Percentiles rank a stretch among this genome's conserved stretches.
Evolutionary conservation across 2,113 vertebrate species (phyloP).

Genomic region (Thunnus thynnus): DNA sequence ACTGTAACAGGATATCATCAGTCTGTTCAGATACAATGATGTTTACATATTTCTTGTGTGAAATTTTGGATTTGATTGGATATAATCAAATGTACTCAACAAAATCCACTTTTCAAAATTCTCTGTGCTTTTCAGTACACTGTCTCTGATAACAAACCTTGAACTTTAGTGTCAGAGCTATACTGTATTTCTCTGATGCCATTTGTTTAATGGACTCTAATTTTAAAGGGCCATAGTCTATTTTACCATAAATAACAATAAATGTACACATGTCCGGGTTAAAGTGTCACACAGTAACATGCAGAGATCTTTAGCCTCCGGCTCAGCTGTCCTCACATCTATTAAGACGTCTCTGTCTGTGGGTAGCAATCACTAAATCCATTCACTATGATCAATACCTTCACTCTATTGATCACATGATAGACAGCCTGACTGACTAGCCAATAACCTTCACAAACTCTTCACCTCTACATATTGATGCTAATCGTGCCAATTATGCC

Average conservation of each 20-base stretch:
- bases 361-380: slow-evolving; percentile 39
- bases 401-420: slow-evolving; percentile 40
- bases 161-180: background rate
- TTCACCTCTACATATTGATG: slow-evolving; percentile 31
- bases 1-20: background rate
- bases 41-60: background rate
- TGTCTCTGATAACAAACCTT: background rate
- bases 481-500: slow-evolving; percentile 35
- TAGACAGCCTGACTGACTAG: slow-evolving; percentile 29
- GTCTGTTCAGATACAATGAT: background rate
- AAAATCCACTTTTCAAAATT: background rate
- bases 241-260: background rate
- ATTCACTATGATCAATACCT: slow-evolving; percentile 37
- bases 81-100: background rate
- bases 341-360: slow-evolving; percentile 35
- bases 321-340: slow-evolving; percentile 7
- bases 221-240: background rate
- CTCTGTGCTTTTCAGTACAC: no score
- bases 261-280: background rate
- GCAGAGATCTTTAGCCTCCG: slow-evolving; percentile 5
- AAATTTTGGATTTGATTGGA: no score
- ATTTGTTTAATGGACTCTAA: background rate
- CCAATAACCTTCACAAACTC: slow-evolving; percentile 38
- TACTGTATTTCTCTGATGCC: background rate
- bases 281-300: background rate